These are phyloP conservation scores for Acrobasis repandana DNA, from an alignment of 2,888 invertebrate genomes.

Conservation along the genomic window DNA sequence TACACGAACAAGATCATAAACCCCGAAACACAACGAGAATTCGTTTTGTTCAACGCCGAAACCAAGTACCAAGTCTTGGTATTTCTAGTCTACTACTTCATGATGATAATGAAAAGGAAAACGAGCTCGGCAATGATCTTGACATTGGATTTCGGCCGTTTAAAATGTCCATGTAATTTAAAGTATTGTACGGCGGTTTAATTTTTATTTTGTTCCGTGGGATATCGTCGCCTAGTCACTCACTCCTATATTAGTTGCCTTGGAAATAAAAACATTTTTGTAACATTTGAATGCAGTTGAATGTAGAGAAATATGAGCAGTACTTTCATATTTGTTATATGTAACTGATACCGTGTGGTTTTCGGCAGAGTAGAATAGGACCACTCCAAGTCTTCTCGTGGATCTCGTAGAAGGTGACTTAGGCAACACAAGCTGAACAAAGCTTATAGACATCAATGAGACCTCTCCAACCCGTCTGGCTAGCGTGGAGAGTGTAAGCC, in stretches of 20 bases:
- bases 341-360: too few species aligned
- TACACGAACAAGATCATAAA: conserved; percentile 6
- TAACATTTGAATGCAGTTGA: too few species aligned
- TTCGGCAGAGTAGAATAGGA: too few species aligned
- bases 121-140: background rate
- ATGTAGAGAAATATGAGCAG: background rate
- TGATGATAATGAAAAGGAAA: background rate
- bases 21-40: background rate
- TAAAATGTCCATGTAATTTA: too few species aligned
- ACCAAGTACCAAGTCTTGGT: background rate
- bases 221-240: background rate
- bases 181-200: background rate
- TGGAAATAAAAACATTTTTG: background rate
- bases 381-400: too few species aligned
- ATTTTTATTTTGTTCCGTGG: background rate
- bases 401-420: too few species aligned
- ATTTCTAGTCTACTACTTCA: too few species aligned
- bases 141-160: background rate
- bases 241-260: background rate
- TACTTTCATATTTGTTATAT: too few species aligned
- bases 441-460: too few species aligned
- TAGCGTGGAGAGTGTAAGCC: too few species aligned
- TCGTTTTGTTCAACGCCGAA: conserved; percentile 9
- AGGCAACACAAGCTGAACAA: too few species aligned
- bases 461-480: too few species aligned